Conservation (phyloP, 2,797 vertebrate genomes). For the Erpetoichthys calabaricus region DNA sequence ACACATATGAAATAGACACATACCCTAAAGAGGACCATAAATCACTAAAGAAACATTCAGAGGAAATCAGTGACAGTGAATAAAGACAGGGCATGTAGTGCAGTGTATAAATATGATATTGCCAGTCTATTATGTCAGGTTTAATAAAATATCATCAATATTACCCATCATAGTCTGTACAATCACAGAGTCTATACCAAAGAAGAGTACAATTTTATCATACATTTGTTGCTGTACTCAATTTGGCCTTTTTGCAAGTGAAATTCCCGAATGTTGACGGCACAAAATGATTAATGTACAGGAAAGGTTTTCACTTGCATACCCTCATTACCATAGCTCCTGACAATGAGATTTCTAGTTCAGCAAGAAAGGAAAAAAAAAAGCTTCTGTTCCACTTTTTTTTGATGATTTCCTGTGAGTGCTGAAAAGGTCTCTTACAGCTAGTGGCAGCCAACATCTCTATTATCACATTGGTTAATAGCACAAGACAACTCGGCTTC, state of each 20-base stretch:
- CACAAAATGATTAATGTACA: conserved; percentile 23
- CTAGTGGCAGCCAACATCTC: conserved; percentile 23
- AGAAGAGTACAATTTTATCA: not conserved
- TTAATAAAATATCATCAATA: conserved; percentile 18
- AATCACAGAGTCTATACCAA: conserved; percentile 11
- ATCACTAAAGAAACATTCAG: too few relatives aligned
- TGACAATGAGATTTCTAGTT: conserved; percentile 7
- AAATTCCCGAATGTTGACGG: conserved; percentile 13
- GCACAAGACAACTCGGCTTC: conserved; percentile 21
- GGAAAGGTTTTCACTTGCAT: conserved; percentile 13
- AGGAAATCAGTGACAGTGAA: too few relatives aligned
- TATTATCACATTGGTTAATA: conserved; percentile 34
- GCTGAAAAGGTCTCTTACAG: conserved; percentile 15
- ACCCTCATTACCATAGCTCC: conserved; percentile 21
- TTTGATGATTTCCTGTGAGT: conserved; percentile 17
- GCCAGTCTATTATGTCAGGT: conserved; percentile 15
- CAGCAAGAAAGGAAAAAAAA: conserved; percentile 20
- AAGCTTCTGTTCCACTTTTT: conserved; percentile 22
- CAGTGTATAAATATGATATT: not conserved
- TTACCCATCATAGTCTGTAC: conserved; percentile 8
- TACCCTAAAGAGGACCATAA: too few relatives aligned
- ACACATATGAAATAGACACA: too few relatives aligned
- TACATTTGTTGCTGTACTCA: conserved; percentile 10
- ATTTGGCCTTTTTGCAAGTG: conserved; percentile 13
- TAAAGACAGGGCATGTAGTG: conserved; percentile 2